Base-by-base conservation (phyloP, 2,113 vertebrate species). In the Ifrita kowaldi region DNA sequence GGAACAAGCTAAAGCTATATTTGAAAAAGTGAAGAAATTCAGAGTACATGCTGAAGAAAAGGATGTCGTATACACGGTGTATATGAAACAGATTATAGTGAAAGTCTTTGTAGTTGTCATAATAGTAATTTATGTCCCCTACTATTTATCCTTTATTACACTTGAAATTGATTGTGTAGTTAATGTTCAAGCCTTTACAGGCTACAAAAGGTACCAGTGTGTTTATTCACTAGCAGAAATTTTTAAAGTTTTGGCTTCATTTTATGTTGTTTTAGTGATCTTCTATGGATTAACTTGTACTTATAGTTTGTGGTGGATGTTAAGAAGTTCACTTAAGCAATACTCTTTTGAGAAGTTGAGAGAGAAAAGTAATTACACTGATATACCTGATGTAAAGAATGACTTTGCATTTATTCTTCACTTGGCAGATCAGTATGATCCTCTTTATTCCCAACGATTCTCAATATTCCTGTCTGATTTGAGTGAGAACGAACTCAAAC, bases 361-460 rank as follows among this genome's bases (percentile, higher is more conserved):
- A 87, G 98, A 99, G 84, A 98, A 98, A 79, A 98, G 98, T 95
- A 98, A 98, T 90, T 98, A 98, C 91, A 98, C 98, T 21, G 98
- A 98, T 76, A 98, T 98, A 91, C 98, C 98, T 4, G 98, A 98
- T 26, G 98, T 98, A 55, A 98, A 98, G 94, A 99, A 99, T 50
- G 98, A 99, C 87, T 99, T 99, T 37, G 98, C 98, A 21, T 99
- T 99, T 91, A 98, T 99, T 95, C 98, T 99, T 76, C 98, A 98
- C 41, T 96, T 99, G 81, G 98, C 98, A 20, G 98, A 99, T 77
- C 98, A 98, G 75, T 98, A 98, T 17, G 98, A 99, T 74, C 98
- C 98, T 24, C 97, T 99, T 22, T 98, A 98, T 93, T 98, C 98
- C 67, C 98, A 98, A 10, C 97, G 98, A 55, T 99, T 99, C 94